Base-by-base conservation (phyloP, 2,113 vertebrate species). In the Galemys pyrenaicus region DNA sequence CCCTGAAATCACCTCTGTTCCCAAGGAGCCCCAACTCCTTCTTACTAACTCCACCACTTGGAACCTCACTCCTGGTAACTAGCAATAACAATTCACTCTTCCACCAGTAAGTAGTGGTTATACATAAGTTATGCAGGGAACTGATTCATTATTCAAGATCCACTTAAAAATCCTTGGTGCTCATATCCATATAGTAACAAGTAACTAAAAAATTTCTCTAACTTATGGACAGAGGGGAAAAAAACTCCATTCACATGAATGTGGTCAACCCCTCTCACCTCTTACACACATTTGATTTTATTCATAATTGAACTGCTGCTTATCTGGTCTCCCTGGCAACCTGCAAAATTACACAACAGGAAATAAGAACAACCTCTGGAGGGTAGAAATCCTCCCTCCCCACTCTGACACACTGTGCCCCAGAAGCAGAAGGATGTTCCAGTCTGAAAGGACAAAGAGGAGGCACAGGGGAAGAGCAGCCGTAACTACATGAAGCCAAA, bases 261-360 rank as follows among this genome's bases (percentile, higher is more conserved):
- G 20, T 15, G 51, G 41, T 64, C 19, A 74, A 32, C 49, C 15
- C 22, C 54, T 20, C 32, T 35, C 12, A 77, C 35, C 35, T 80
- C 68, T 46, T n/a, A 67, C 85, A 51, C 58, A 54, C 56, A 86
- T 54, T 30, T 58, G 39, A 88, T 19, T 68, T 60, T 82, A 73
- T 26, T 95, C 79, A 84, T 26, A n/a, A 94, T n/a, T 22, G 5
- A 86, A 87, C 22, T 83, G 30, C 65, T 75, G 65, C 35, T 87
- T 89, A 71, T 91, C 79, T 91, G 58, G 62, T 89, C 83, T 95
- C 83, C 7, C 20, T 37, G 30, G 51, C 77, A 95, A 89, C 58
- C 28, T 44, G 64, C 64, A 28, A 91, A 16, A 32, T 82, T 86
- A 87, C 44, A 81, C 37, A 71, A 83, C n/a, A 85, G 39, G 80